Evolutionary conservation across 2,797 vertebrate genomes (phyloP).

Genomic region (Acanthurus lineatus): DNA sequence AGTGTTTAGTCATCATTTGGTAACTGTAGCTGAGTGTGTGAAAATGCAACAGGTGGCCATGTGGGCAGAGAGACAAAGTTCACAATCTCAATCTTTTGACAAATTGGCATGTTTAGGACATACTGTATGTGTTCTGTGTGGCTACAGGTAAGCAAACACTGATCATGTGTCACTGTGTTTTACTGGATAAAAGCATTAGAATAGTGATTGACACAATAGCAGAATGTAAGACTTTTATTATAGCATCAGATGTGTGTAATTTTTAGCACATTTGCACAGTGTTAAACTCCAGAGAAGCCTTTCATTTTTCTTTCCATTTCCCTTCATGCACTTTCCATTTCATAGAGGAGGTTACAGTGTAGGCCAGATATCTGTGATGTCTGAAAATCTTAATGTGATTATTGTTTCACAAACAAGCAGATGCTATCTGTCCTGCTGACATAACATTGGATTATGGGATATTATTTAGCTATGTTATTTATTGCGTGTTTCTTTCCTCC

Average conservation of each 20-base stretch:
- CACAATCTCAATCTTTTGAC: neutral
- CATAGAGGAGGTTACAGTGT: conserved; percentile 22
- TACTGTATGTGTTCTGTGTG: neutral
- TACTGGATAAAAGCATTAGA: neutral
- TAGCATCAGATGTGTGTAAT: fast-evolving
- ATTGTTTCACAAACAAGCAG: conserved; percentile 51
- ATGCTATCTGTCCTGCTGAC: conserved; percentile 52
- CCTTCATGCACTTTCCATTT: conserved; percentile 1
- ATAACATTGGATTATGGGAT: conserved; percentile 49
- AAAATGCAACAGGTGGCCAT: conserved; percentile 48
- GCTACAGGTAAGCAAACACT: neutral
- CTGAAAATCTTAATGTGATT: conserved; percentile 54
- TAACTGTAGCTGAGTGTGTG: neutral
- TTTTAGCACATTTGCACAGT: neutral
- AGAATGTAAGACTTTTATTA: neutral
- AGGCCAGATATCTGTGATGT: conserved; percentile 47
- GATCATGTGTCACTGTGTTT: neutral
- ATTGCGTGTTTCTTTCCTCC: conserved; percentile 5
- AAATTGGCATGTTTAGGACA: neutral
- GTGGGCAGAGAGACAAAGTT: conserved; percentile 35
- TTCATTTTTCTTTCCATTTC: neutral
- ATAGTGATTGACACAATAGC: neutral
- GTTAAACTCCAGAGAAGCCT: neutral
- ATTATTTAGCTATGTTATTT: conserved; percentile 49
- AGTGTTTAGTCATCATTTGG: conserved; percentile 4